Evolutionary conservation across 2,113 vertebrate species (phyloP).

Genomic region (Percopsis transmontana): DNA sequence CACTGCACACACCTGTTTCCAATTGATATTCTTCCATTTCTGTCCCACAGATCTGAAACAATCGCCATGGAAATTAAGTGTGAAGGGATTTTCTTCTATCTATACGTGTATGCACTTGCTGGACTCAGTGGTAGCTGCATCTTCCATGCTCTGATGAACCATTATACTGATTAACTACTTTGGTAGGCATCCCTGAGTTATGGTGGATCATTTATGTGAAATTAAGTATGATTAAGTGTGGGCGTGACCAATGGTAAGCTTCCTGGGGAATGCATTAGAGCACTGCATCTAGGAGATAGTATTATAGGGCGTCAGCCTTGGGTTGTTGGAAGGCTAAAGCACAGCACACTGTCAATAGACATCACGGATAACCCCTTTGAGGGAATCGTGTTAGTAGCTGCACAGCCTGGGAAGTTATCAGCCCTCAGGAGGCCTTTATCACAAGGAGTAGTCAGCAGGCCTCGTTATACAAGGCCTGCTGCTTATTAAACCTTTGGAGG

Average conservation of each 20-base stretch:
- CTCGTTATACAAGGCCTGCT: not conserved
- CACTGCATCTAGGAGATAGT: not conserved
- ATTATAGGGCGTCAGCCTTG: not conserved
- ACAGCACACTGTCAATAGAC: not conserved
- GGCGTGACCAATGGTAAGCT: not conserved
- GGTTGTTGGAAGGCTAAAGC: not conserved
- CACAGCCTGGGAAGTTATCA: not conserved
- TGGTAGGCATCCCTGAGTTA: no score
- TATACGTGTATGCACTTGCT: no score
- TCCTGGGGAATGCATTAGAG: not conserved
- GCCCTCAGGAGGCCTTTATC: not conserved
- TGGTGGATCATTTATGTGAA: not conserved
- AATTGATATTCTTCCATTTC: slow-evolving; percentile 38
- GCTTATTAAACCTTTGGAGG: not conserved
- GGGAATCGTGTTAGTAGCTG: not conserved
- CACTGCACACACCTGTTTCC: slow-evolving; percentile 53
- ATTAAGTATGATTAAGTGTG: not conserved
- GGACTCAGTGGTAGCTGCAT: no score
- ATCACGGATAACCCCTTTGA: not conserved
- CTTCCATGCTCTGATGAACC: no score
- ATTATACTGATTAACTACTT: no score
- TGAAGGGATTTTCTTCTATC: not conserved
- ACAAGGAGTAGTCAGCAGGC: not conserved
- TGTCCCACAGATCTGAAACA: slow-evolving; percentile 31
- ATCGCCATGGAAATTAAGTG: slow-evolving; percentile 39